A percentile compares a stretch with the other conserved stretches of the same genome.
Conservation (phyloP, 2,797 vertebrate genomes). For the Discoglossus pictus region DNA sequence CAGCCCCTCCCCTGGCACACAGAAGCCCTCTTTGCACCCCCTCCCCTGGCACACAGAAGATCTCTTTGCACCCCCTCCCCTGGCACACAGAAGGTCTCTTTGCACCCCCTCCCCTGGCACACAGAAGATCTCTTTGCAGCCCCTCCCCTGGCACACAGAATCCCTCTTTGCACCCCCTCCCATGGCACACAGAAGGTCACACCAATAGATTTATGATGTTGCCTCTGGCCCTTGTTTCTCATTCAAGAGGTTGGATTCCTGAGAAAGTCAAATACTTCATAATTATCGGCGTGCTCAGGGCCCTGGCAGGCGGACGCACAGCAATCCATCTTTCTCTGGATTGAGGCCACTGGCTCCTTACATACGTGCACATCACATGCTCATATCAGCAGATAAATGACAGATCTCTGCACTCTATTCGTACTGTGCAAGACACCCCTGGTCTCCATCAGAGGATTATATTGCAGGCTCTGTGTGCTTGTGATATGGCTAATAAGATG, state of each 20-base stretch:
- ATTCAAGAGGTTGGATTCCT: constrained; percentile 35
- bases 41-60: no score
- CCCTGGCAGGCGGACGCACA: constrained; percentile 11
- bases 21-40: no score
- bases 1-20: no score
- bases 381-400: constrained; percentile 12
- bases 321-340: constrained; percentile 34
- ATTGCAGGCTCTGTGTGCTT: no score
- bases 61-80: no score
- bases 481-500: no score
- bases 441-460: no score
- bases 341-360: not conserved
- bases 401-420: not conserved
- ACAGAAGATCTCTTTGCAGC: no score
- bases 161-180: not conserved
- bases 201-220: constrained; percentile 36
- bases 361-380: constrained; percentile 3
- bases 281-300: constrained; percentile 39
- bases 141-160: no score
- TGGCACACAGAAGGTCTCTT: no score
- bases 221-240: constrained; percentile 31
- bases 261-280: constrained; percentile 48
- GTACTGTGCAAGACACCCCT: no score
- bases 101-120: no score
- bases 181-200: constrained; percentile 23